Evolutionary conservation across 2,888 invertebrate genomes (phyloP), one percentile per base, ranked within the genome.

Genomic region (Sinohyriopsis cumingii): DNA sequence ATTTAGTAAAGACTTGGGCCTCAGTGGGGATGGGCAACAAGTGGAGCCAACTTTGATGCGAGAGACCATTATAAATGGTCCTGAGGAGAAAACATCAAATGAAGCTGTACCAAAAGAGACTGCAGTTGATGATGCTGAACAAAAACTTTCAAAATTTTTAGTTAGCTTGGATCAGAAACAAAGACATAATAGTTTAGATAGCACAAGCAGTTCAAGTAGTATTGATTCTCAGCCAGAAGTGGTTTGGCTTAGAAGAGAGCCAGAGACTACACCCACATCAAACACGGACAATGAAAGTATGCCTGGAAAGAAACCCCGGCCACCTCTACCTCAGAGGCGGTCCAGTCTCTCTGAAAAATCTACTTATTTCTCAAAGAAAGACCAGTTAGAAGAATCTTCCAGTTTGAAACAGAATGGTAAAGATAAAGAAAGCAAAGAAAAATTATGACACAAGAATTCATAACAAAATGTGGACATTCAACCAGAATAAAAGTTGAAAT

Each of bases 311-410:
- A 84, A 83, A 71, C 76, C 79, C 4, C 82, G 78, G 68, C 86
- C 86, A 53, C 79, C 82, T 20, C 86, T 84, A 18, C 86, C 86
- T 9, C 78, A 82, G 57, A 72, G 86, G 45, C 74, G 84, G 63
- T 84, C 85, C 62, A 85, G 85, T 72, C 75, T 85, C 33, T 69
- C 82, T 22, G 75, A 80, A 61, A 77, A 81, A 59, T 65, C 76
- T 0, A 15, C 45, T 3, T 45, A 15, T 45, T 19, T 25, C 45
- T 20, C 28, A 33, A 20, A 28, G 66, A 33, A 65, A 53, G 15
- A 55, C 56, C 22, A 55, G 59, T 19, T 18, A 3, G 25, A 65
- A 56, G 45, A 45, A 12, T 45, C 45, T 45, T 45, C 45, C 45
- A 15, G 45, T 45, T 45, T 45, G 9, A 45, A 45, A 45, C 15